Evolutionary conservation across 30 jellyfish, hydroid and myxozoan species (phyloP).

Genomic region (Hydractinia echinata): DNA sequence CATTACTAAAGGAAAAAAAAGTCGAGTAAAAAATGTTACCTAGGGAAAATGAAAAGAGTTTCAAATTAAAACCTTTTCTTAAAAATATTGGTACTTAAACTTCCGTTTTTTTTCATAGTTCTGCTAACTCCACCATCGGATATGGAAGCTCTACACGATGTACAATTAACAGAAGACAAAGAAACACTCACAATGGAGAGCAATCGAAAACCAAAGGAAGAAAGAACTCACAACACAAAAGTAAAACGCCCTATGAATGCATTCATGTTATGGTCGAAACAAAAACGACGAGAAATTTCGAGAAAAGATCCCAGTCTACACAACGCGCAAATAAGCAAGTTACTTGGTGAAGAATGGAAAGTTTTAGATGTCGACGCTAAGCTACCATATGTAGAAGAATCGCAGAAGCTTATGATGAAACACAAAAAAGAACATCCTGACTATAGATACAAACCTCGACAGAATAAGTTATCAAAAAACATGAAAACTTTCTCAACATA

Average conservation of each 20-base stretch:
- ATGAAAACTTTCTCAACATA: not conserved
- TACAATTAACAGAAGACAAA: no score
- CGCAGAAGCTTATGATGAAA: slow-evolving; percentile 57
- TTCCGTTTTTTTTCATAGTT: no score
- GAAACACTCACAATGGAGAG: no score
- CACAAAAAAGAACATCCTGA: slow-evolving; percentile 75
- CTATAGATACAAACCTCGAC: slow-evolving; percentile 77
- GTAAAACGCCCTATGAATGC: slow-evolving; percentile 87
- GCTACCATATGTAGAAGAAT: slow-evolving; percentile 58
- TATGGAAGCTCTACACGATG: no score
- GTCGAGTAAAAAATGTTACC: no score
- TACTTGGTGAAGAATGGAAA: slow-evolving; percentile 85
- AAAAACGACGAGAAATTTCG: slow-evolving; percentile 60
- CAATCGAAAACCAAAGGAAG: no score
- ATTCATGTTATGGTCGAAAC: slow-evolving; percentile 86
- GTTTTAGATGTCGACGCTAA: slow-evolving; percentile 45
- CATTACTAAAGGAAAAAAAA: no score
- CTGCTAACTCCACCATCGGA: no score
- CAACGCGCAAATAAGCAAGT: slow-evolving; percentile 73
- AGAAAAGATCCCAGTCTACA: slow-evolving; percentile 71
- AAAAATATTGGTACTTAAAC: no score
- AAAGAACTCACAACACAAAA: not conserved
- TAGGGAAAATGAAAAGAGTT: no score
- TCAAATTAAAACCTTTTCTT: no score
- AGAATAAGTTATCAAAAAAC: slow-evolving; percentile 56